These are phyloP conservation scores for Ptychadena robeensis DNA, from an alignment of 2,797 vertebrate species.

Conservation along the genomic window DNA sequence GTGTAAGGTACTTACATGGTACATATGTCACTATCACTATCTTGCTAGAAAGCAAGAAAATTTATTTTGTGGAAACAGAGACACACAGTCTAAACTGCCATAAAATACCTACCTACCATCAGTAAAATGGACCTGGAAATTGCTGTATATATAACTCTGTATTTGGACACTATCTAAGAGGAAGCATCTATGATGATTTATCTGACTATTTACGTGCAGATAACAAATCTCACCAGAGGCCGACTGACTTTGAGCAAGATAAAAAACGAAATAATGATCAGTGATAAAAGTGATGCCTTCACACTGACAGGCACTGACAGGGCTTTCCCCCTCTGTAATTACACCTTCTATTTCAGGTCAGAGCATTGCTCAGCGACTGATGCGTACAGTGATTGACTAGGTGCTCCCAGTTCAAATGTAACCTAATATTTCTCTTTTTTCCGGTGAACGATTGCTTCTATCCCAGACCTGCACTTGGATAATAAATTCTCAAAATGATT, in stretches of 20 bases:
- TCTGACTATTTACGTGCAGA: neutral
- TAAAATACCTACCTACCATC: too few species aligned
- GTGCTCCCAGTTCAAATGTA: conserved; percentile 35
- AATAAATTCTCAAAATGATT: conserved; percentile 65
- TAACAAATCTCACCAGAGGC: neutral
- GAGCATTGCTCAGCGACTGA: conserved; percentile 37
- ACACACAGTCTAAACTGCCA: too few species aligned
- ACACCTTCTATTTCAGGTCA: conserved; percentile 50
- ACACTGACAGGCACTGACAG: conserved; percentile 60
- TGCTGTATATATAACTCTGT: neutral
- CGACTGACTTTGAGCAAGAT: neutral
- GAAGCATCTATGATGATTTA: neutral
- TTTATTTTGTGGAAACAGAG: too few species aligned
- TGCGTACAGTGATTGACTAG: conserved; percentile 24
- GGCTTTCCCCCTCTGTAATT: conserved; percentile 56
- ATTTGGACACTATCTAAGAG: neutral
- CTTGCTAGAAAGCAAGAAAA: too few species aligned
- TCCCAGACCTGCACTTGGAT: conserved; percentile 56
- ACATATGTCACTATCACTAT: too few species aligned
- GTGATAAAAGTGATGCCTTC: conserved; percentile 49
- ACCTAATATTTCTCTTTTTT: conserved; percentile 39
- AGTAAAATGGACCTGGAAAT: too few species aligned
- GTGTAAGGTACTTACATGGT: too few species aligned
- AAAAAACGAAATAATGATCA: conserved; percentile 10
- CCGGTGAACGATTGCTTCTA: conserved; percentile 16